Base-by-base conservation (phyloP, 1,140 invertebrate species). In the Pygmarrhopalites habei region DNA sequence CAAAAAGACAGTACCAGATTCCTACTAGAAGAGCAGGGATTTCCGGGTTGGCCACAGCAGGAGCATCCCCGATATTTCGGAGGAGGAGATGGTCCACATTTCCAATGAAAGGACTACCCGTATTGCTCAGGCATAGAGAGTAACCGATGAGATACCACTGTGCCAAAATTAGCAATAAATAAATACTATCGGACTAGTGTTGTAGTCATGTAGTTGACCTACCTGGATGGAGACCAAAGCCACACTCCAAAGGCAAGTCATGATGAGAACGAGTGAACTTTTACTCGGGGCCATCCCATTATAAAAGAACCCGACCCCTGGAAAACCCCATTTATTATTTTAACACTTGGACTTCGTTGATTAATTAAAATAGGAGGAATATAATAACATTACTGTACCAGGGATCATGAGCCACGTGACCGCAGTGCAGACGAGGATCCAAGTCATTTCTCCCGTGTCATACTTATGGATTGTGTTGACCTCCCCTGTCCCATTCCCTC, bases 101-200 rank as follows among this genome's bases (percentile, higher is more conserved):
- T 23, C 68, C 68, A 26, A 69, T 69, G 30, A 69, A 32, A 10
- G 52, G 56, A 21, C 47, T 44, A 19, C 68, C 68, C 7, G 64
- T 69, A 29, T 58, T 60, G 29, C 64, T 66, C 47, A 69, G 35
- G 43, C 68, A 69, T 0, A 69, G 47, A 0, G 61, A 64, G 44
- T 66, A 69, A 29, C 68, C 68, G 21, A 69, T 62, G 0, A 69
- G 10, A 28, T 66, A 69, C 68, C 68, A 69, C 65, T 69, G 61
- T 7, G 58, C 35, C 21, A 43, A 46, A 32, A 53, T 53, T 47
- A 35, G n/a, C 4, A 7, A 44, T 59, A 23, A 46, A 35, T 26
- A 47, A 21, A 17, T n/a, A n/a, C n/a, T n/a, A n/a, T n/a, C n/a
- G n/a, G n/a, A n/a, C n/a, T n/a, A n/a, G n/a, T n/a, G n/a, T n/a